Conservation (phyloP, 1,140 invertebrate species). For the Procambarus clarkii region DNA sequence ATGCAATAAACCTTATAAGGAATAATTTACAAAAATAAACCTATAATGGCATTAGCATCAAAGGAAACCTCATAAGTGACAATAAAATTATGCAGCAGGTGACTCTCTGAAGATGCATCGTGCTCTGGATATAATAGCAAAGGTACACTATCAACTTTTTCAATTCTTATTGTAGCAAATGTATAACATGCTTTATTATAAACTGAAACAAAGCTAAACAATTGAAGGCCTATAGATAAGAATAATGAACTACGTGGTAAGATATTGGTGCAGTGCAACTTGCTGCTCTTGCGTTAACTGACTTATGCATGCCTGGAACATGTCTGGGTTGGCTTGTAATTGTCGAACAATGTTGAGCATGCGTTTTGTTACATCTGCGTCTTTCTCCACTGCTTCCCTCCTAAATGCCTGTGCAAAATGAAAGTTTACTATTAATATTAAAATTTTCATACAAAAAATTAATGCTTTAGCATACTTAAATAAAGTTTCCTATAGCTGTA, state of each 20-base stretch:
- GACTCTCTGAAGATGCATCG: constrained; percentile 25
- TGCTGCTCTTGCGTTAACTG: constrained; percentile 87
- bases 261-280: constrained; percentile 85
- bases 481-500: too few relatives aligned
- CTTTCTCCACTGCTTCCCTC: constrained; percentile 85
- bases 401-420: constrained; percentile 86
- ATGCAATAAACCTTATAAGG: not conserved
- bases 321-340: constrained; percentile 81
- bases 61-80: not conserved
- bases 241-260: constrained; percentile 73
- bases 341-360: constrained; percentile 86
- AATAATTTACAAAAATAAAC: not conserved
- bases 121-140: constrained; percentile 37
- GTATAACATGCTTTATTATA: constrained; percentile 23
- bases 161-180: constrained; percentile 4
- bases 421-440: too few relatives aligned
- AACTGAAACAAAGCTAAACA: not conserved
- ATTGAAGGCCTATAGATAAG: constrained; percentile 15
- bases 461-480: too few relatives aligned
- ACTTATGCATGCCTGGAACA: constrained; percentile 89
- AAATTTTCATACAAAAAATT: too few relatives aligned
- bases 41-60: not conserved
- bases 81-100: constrained; percentile 4
- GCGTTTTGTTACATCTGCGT: constrained; percentile 81
- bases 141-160: constrained; percentile 26